Percentiles rank a stretch among this genome's conserved stretches.
Evolutionary conservation across 1,140 invertebrate species (phyloP).

Genomic region (Halictus rubicundus): DNA sequence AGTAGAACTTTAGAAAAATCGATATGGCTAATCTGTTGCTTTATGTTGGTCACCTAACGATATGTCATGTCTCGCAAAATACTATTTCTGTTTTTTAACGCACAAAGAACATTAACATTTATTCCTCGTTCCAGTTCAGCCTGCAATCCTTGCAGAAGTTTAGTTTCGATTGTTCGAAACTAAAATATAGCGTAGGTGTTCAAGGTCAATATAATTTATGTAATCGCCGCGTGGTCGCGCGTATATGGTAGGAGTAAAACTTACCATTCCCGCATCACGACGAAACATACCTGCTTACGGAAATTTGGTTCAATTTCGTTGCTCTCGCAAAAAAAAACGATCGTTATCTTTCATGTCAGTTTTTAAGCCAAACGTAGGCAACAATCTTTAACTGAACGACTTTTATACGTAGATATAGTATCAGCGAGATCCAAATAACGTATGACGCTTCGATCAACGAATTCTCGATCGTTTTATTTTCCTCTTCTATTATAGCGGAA

Average conservation of each 20-base stretch:
- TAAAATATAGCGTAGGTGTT: too few relatives aligned
- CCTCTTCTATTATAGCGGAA: not conserved
- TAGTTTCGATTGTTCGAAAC: too few relatives aligned
- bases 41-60: not conserved
- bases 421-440: not conserved
- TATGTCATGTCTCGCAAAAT: not conserved
- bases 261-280: not conserved
- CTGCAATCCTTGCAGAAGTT: too few relatives aligned
- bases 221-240: too few relatives aligned
- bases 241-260: not conserved
- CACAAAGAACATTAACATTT: not conserved
- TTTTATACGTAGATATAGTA: not conserved
- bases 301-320: too few relatives aligned
- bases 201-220: too few relatives aligned
- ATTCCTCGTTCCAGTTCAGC: too few relatives aligned
- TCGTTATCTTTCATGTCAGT: too few relatives aligned
- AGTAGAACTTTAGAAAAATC: not conserved
- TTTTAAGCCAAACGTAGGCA: too few relatives aligned
- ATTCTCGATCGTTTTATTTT: slow-evolving; percentile 5
- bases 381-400: too few relatives aligned
- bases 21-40: not conserved
- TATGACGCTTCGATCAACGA: not conserved
- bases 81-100: not conserved
- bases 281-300: not conserved
- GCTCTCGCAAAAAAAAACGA: too few relatives aligned